These are phyloP conservation scores for Pongo pygmaeus DNA, from an alignment of 2,113 vertebrate genomes.

Conservation along the genomic window DNA sequence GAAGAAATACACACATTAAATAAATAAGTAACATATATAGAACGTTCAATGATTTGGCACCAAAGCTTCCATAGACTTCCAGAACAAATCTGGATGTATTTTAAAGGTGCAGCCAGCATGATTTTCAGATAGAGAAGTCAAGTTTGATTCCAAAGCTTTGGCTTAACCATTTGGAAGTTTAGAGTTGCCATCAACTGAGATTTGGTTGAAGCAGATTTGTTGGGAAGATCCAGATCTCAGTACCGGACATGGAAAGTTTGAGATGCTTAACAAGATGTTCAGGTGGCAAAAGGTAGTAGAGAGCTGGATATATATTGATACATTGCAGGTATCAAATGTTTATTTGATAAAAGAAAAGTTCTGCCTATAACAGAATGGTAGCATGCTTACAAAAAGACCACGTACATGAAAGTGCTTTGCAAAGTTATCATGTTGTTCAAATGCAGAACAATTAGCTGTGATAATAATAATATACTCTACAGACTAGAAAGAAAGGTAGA, in stretches of 20 bases:
- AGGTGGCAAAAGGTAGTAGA: neutral
- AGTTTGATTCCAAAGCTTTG: neutral
- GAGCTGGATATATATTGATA: neutral
- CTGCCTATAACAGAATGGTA: neutral
- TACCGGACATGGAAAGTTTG: neutral
- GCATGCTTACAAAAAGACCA: neutral
- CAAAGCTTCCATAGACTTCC: neutral
- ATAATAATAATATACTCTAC: neutral
- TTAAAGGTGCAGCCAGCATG: neutral
- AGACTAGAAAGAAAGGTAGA: neutral
- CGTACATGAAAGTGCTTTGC: neutral
- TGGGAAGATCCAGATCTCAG: neutral
- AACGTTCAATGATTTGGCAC: neutral
- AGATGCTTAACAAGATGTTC: neutral
- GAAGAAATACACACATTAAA: neutral
- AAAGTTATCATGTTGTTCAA: neutral
- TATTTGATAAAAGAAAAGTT: neutral
- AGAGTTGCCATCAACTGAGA: neutral
- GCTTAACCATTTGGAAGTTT: neutral
- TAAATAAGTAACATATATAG: neutral
- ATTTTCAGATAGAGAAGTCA: neutral
- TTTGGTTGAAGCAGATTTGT: neutral
- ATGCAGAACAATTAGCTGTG: neutral
- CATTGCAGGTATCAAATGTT: neutral
- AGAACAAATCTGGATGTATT: neutral